phyloP scores from a whole-genome alignment of 2,888 invertebrate species.

The Cacoxenus indagator region DNA sequence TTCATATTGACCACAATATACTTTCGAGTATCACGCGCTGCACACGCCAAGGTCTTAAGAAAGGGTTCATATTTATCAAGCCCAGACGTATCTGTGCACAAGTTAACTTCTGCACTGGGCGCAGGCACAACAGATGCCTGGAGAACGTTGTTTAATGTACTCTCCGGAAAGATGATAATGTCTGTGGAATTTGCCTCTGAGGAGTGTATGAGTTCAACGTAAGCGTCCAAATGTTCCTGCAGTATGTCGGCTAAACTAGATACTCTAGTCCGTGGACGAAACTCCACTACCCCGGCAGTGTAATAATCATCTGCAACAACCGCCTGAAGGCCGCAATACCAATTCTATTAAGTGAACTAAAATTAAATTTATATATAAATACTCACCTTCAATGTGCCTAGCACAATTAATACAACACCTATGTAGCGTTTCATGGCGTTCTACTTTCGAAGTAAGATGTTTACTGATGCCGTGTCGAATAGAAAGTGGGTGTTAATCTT shows the following conservation, averaged over 20 bases:
- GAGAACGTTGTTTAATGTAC: slow-evolving; percentile 69
- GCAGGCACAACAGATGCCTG: slow-evolving; percentile 65
- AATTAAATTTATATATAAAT: not conserved
- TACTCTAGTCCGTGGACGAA: slow-evolving; percentile 69
- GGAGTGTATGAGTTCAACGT: slow-evolving; percentile 58
- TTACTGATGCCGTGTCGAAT: too few species aligned
- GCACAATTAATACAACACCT: too few species aligned
- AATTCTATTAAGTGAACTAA: not conserved
- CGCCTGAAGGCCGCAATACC: not conserved
- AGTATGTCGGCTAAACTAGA: slow-evolving; percentile 52
- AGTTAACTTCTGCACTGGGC: slow-evolving; percentile 41
- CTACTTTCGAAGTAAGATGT: too few species aligned
- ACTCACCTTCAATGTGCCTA: not conserved
- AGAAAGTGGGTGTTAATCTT: too few species aligned
- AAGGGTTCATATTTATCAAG: slow-evolving; percentile 40
- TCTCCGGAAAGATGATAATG: slow-evolving; percentile 85
- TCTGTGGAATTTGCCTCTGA: slow-evolving; percentile 72
- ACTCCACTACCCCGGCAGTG: slow-evolving; percentile 77
- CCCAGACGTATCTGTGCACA: slow-evolving; percentile 50
- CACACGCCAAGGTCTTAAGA: slow-evolving; percentile 72
- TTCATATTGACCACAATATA: slow-evolving; percentile 73
- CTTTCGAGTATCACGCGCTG: slow-evolving; percentile 72
- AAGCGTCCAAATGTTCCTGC: slow-evolving; percentile 49
- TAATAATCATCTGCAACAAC: slow-evolving; percentile 71
- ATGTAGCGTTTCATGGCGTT: too few species aligned